Evolutionary conservation across 2,888 invertebrate genomes (phyloP), one percentile per base, ranked within the genome.

Genomic region (Trissonchulus sp.): DNA sequence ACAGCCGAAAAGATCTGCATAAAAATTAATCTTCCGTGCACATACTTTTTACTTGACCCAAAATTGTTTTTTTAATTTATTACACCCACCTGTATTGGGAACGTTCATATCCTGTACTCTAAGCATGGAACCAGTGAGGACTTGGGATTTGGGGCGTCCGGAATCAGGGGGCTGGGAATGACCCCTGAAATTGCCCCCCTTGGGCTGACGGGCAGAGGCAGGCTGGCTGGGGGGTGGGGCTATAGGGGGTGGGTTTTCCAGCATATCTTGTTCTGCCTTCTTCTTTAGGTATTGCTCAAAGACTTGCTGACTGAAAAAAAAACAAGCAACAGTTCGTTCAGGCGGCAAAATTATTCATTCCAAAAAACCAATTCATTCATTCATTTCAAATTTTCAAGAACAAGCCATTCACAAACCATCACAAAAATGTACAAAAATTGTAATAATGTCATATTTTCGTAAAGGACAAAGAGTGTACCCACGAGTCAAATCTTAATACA

Each of bases 191-290:
- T 3, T 2, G 2, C 71, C 35, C 8, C 68, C 68, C 8, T 65
- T 65, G 33, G 33, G 8, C 31, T 18, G 33, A 31, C n/a, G 36
- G 8, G 33, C 35, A 31, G 71, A 69, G 34, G 37, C 28, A 23
- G 71, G 8, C 23, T 31, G 2, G 37, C 35, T 8, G n/a, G 34
- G 28, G n/a, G 71, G 71, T 15, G 71, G 71, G 36, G 34, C 36
- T 8, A 36, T 34, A 35, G 37, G 38, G 36, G 74, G 28, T 28
- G 18, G n/a, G n/a, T 62, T 63, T 30, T 74, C 77, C 31, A 63
- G 1, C 3, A 33, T 34, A 15, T 72, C 74, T 60, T 77, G 72
- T 60, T 76, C 75, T 18, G 68, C 77, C 37, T 77, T 77, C 2
- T 35, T 8, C 2, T 34, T 1, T 36, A 76, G 71, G 65, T 77